These are phyloP conservation scores for Cetonia aurata DNA, from an alignment of 2,888 invertebrate species.

Conservation along the genomic window DNA sequence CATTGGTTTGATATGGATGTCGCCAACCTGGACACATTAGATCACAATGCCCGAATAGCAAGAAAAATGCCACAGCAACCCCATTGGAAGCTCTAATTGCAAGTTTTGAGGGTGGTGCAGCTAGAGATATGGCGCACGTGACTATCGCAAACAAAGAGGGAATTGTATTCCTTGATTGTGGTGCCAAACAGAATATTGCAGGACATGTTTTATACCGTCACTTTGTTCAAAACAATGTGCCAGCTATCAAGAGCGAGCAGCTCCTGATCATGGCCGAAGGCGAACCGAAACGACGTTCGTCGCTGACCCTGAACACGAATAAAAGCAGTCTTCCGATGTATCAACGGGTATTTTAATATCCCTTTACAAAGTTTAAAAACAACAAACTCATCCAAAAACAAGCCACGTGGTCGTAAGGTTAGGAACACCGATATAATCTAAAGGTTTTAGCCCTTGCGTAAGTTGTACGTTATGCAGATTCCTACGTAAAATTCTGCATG, in stretches of 20 bases:
- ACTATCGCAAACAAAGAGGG: conserved; percentile 2
- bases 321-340: background rate
- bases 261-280: conserved; percentile 5
- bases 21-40: background rate
- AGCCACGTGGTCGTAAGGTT: too few species aligned
- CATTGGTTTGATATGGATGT: background rate
- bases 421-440: too few species aligned
- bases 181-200: background rate
- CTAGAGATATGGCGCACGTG: too few species aligned
- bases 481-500: too few species aligned
- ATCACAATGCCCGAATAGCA: background rate
- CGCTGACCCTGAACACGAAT: background rate
- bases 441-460: too few species aligned
- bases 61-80: background rate
- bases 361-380: too few species aligned
- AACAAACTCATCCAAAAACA: too few species aligned
- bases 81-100: background rate
- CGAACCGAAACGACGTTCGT: background rate
- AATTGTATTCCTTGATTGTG: background rate
- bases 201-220: too few species aligned
- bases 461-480: too few species aligned
- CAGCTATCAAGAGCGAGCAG: background rate
- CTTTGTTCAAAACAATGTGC: background rate
- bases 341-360: too few species aligned
- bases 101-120: background rate